Percentiles rank a stretch among this genome's conserved stretches.
phyloP scores from a whole-genome alignment of 2,113 vertebrate species.

The Asarcornis scutulata region DNA sequence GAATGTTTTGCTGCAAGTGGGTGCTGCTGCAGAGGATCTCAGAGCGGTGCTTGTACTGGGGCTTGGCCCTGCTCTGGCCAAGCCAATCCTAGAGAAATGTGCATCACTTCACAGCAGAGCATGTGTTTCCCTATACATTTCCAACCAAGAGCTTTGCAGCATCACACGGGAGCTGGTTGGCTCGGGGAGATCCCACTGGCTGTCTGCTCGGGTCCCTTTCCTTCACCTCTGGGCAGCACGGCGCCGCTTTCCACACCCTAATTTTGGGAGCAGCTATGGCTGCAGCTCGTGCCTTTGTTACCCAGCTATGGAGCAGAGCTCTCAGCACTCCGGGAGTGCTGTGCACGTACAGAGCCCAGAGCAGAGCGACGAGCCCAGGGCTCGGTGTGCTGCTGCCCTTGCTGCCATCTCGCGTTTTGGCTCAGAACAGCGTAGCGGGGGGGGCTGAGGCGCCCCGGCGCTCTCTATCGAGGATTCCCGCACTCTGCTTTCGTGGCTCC shows the following conservation, averaged over 20 bases:
- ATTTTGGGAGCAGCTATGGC: not conserved
- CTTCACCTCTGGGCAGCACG: not conserved
- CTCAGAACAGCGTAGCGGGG: not conserved
- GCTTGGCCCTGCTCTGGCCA: not conserved
- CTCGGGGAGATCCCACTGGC: not conserved
- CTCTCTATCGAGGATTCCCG: not conserved
- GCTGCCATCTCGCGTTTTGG: not conserved
- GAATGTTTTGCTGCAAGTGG: not conserved
- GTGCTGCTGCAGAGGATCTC: not conserved
- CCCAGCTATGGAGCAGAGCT: not conserved
- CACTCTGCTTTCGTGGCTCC: rapidly evolving
- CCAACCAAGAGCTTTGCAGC: not conserved
- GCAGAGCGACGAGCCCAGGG: not conserved
- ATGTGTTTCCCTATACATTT: not conserved
- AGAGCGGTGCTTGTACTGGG: not conserved
- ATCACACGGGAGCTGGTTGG: not conserved
- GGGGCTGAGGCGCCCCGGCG: rapidly evolving
- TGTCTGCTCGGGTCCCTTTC: not conserved
- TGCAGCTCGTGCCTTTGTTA: not conserved
- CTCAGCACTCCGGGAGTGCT: not conserved
- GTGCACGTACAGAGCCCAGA: not conserved
- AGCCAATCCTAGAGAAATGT: not conserved
- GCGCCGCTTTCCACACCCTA: not conserved
- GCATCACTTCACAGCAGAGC: not conserved
- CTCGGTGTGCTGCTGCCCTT: not conserved